These are phyloP conservation scores for Monoplex corrugatus DNA, from an alignment of 2,888 invertebrate genomes.

Conservation along the genomic window DNA sequence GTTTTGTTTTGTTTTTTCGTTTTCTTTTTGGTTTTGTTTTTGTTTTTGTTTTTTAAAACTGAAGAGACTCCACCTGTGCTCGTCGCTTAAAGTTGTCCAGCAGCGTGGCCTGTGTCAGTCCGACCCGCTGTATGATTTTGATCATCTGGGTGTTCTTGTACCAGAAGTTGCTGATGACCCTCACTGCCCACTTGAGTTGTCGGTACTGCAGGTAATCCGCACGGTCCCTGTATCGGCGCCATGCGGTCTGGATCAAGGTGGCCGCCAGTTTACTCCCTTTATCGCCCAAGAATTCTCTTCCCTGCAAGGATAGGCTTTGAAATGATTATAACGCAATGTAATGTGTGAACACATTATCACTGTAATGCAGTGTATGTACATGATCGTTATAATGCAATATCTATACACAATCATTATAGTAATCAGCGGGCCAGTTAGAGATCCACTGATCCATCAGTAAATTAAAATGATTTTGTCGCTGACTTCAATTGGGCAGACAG, in stretches of 20 bases:
- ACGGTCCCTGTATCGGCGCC: slow-evolving; percentile 74
- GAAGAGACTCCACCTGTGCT: slow-evolving; percentile 74
- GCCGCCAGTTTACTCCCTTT: slow-evolving; percentile 77
- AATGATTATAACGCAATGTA: too few relatives aligned
- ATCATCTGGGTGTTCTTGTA: slow-evolving; percentile 80
- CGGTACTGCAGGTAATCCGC: slow-evolving; percentile 77
- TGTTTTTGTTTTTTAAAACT: too few relatives aligned
- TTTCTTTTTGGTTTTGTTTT: too few relatives aligned
- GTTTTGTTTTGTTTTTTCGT: too few relatives aligned
- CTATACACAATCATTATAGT: too few relatives aligned
- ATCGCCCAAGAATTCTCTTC: slow-evolving; percentile 74
- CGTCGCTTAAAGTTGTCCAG: slow-evolving; percentile 75
- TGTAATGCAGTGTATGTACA: too few relatives aligned
- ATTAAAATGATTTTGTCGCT: too few relatives aligned
- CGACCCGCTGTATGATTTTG: slow-evolving; percentile 75
- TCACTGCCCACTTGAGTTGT: slow-evolving; percentile 80
- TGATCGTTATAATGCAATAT: too few relatives aligned
- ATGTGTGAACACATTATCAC: too few relatives aligned
- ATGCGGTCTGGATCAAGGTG: slow-evolving; percentile 78
- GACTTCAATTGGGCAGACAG: too few relatives aligned
- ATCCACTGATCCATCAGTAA: too few relatives aligned
- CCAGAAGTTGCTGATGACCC: slow-evolving; percentile 81
- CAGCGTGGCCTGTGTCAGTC: slow-evolving; percentile 72
- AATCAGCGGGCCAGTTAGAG: too few relatives aligned
- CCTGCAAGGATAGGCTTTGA: slow-evolving; percentile 69